Evolutionary conservation across 2,888 invertebrate genomes (phyloP), one percentile per base, ranked within the genome.

Genomic region (Spilarctia lutea): DNA sequence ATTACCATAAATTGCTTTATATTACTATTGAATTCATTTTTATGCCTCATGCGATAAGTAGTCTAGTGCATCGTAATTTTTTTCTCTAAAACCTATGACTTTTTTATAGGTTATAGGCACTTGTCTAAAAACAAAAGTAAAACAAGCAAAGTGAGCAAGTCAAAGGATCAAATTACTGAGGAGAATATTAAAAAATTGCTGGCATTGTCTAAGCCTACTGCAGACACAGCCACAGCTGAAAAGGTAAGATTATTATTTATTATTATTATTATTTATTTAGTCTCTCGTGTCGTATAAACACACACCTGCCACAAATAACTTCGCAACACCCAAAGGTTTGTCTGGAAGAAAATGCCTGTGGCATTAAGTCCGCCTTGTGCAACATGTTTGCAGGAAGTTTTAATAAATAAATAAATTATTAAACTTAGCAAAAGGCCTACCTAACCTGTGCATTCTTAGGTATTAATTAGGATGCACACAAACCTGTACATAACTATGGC

Each of bases 101-200:
- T 65, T 75, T 70, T 75, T 48, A 8, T 75, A 86, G 83, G 84
- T 75, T 77, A 81, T 65, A 68, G 75, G 48, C 86, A 86, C 65
- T 84, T 87, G 8, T 90, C 88, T 76, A 89, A 86, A 69, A 84
- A 75, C 39, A 90, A 87, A 79, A 88, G 71, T 72, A 89, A 81
- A 77, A 86, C 84, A 69, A 89, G 88, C 73, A 82, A 82, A 63
- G 77, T 75, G 75, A 72, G n/a, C 27, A 86, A 82, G 73, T 78
- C 87, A 0, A 82, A 92, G 76, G 89, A 90, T 39, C 91, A 88
- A 39, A 76, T 84, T 4, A 78, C 92, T 0, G 93, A 96, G 66
- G 94, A 96, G 74, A 96, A 96, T 79, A 88, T 97, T 3, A 90
- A 92, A 77, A 95, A 94, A 79, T 89, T 97, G 65, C 86, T 96